phyloP scores from a whole-genome alignment of 2,797 vertebrate species.

The Hoplostethus atlanticus region DNA sequence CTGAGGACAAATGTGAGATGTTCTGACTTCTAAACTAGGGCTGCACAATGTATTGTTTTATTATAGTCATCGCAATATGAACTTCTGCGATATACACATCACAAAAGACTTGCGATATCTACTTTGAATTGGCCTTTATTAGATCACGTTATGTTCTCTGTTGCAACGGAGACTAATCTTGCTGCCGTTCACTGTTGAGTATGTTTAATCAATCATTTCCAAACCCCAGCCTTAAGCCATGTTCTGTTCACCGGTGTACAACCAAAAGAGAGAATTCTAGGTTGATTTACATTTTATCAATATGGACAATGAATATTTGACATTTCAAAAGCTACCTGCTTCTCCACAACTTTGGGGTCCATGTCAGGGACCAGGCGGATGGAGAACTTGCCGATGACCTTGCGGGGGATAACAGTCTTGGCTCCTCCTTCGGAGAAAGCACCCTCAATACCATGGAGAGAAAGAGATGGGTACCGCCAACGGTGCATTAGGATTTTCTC shows the following conservation, averaged over 20 bases:
- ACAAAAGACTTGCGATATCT: too few relatives aligned
- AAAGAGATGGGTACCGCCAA: constrained; percentile 95
- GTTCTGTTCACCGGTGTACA: not conserved
- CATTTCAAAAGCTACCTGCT: constrained; percentile 81
- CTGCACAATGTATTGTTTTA: too few relatives aligned
- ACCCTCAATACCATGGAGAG: constrained; percentile 97
- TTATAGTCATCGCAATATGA: too few relatives aligned
- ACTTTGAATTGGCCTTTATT: too few relatives aligned
- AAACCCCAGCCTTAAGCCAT: not conserved
- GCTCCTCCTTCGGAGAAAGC: constrained; percentile 92
- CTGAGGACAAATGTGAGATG: too few relatives aligned
- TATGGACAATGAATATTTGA: too few relatives aligned
- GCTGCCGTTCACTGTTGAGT: too few relatives aligned
- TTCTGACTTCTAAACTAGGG: too few relatives aligned
- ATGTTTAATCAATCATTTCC: not conserved
- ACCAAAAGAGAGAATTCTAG: not conserved
- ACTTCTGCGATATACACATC: too few relatives aligned
- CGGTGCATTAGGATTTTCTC: constrained; percentile 94
- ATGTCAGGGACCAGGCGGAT: constrained; percentile 96
- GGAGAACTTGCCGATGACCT: constrained; percentile 97
- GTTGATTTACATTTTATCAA: not conserved
- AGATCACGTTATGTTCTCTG: too few relatives aligned
- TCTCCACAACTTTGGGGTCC: constrained; percentile 91
- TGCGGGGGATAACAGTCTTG: constrained; percentile 96
- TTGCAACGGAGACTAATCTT: too few relatives aligned